A percentile compares a stretch with the other conserved stretches of the same genome.
Evolutionary conservation across 2,113 vertebrate species (phyloP).

Genomic region (Psettodes erumei): DNA sequence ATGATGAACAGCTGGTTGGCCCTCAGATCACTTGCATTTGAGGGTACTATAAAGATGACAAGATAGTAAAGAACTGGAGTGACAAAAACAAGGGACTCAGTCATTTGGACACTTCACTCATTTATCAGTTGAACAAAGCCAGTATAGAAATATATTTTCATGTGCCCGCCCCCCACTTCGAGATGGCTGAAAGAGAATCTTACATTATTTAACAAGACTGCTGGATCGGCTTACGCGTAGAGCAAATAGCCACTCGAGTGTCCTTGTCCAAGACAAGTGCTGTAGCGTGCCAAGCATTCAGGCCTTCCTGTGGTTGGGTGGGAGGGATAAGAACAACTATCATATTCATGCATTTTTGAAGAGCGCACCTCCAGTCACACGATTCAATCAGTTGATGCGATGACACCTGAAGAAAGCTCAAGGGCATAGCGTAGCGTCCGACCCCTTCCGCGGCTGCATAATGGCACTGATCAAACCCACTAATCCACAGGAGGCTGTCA

Average conservation of each 20-base stretch:
- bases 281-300: neutral
- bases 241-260: neutral
- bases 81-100: neutral
- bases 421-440: neutral
- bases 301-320: neutral
- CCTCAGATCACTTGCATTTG: neutral
- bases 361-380: conserved; percentile 3
- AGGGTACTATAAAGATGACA: neutral
- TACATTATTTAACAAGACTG: neutral
- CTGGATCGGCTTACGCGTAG: neutral
- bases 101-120: neutral
- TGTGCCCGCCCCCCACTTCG: too few relatives aligned
- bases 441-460: neutral
- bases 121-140: neutral
- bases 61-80: neutral
- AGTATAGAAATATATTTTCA: neutral
- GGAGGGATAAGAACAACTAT: neutral
- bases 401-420: neutral
- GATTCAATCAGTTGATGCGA: neutral
- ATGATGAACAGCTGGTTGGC: neutral
- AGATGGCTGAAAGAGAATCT: neutral
- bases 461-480: neutral
- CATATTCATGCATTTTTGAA: neutral
- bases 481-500: conserved; percentile 5
- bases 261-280: neutral